Conservation (phyloP, 2,888 invertebrate genomes). For the Stenodera caucasica region DNA sequence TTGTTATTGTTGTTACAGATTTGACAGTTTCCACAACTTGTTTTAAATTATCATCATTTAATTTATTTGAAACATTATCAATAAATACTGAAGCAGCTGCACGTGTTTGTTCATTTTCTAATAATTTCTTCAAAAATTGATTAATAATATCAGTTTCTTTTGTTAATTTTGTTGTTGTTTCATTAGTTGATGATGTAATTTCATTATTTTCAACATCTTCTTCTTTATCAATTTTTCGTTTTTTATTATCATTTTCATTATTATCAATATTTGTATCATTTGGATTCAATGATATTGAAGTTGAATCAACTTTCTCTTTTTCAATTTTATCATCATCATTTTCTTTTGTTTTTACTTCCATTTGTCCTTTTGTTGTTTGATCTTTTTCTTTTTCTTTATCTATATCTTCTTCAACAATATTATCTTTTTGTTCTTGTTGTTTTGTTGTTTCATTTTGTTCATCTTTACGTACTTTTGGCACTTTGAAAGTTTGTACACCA, state of each 20-base stretch:
- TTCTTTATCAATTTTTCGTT: too few species aligned
- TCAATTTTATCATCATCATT: constrained; percentile 10
- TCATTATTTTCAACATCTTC: constrained; percentile 11
- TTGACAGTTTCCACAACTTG: constrained; percentile 20
- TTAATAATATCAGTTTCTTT: constrained; percentile 21
- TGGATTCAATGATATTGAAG: constrained; percentile 11
- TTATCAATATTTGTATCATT: constrained; percentile 5
- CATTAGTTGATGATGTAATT: constrained; percentile 26
- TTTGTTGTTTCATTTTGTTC: neutral
- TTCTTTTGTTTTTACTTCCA: neutral
- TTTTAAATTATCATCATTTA: constrained; percentile 23
- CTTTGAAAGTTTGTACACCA: constrained; percentile 59
- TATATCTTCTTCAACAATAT: neutral
- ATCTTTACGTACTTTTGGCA: constrained; percentile 48
- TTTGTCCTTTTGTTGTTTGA: neutral
- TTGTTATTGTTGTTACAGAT: neutral
- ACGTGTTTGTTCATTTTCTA: constrained; percentile 20
- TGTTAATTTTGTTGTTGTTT: neutral
- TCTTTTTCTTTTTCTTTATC: neutral
- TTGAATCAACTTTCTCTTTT: neutral
- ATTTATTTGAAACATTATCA: constrained; percentile 22
- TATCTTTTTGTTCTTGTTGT: neutral
- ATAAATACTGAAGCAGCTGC: constrained; percentile 21
- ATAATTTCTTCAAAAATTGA: constrained; percentile 20
- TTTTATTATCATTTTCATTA: neutral